Evolutionary conservation across 2,888 invertebrate genomes (phyloP), one percentile per base, ranked within the genome.

Genomic region (Aphodius sticticus): DNA sequence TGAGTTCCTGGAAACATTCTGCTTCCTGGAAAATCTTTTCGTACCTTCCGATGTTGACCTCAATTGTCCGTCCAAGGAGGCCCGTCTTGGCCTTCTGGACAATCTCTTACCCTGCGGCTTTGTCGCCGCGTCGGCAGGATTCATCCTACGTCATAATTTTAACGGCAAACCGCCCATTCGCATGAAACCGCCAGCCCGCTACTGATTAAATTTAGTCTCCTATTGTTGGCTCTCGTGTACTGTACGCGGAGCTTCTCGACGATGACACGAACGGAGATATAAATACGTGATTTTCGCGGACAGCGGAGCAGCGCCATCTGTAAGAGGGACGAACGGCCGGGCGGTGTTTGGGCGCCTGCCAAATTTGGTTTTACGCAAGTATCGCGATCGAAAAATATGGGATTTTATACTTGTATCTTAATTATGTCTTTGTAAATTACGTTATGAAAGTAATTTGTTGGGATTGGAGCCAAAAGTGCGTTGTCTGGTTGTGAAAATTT

Each of bases 11-110:
- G 95, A 94, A 79, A 94, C 93, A 87, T 93, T 92, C 86, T 93
- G 91, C 82, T 92, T 91, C 86, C 92, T 93, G 16, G 84, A 77
- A 85, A 92, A 91, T 86, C 92, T 88, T 86, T 92, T 89, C 79
- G 92, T 92, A 85, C 94, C 94, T 89, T 94, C 94, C 84, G 94
- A 94, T 86, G 92, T 91, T 88, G 94, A 94, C 87, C 94, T 92
- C n/a, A 80, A 7, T n/a, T 76, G 76, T 12, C 69, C 81, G 69
- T 81, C 80, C 78, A 78, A 53, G 69, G 79, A 81, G 53, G 69
- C 69, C 6, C 79, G 72, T n/a, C 79, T 69, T 7, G 15, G 71
- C 74, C 74, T 69, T 74, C 76, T 69, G 26, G 80, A 78, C 74
- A 71, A 15, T 7, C 72, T 76, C 76, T 69, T 14, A 16, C 78